Evolutionary conservation across 2,113 vertebrate genomes (phyloP), one percentile per base, ranked within the genome.

Genomic region (Amblyopsis rosae): DNA sequence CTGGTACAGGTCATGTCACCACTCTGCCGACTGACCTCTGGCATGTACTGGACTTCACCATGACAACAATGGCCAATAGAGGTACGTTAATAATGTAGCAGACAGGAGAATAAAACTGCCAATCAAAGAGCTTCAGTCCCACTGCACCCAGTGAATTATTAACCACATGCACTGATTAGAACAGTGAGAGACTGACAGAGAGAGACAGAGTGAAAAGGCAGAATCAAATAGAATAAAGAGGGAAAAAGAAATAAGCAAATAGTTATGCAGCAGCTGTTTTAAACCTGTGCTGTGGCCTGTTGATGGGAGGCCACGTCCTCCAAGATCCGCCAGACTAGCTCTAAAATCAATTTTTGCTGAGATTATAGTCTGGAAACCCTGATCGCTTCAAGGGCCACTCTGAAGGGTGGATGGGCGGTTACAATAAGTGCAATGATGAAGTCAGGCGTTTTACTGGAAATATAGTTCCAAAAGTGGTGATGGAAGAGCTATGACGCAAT

Each of bases 71-170:
- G 76, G 65, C 84, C 70, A 71, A 50, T 78, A 59, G 74, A 71
- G 67, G 59, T 48, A 6, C 48, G 63, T 93, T 85, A 93, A 93
- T 92, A 90, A 93, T 93, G 85, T 79, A 93, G 70, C 8, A 76
- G 81, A 77, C 58, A 35, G 26, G 80, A 88, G 83, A 90, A 91
- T 90, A 87, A 90, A 89, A 82, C 87, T 91, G 91, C 82, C 91
- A 91, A 85, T 92, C 87, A 90, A 86, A 87, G 75, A 75, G 65
- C 82, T 82, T 86, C 79, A 85, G 70, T 90, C 84, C 65, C 79
- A 81, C 77, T 41, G 75, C 76, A 65, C 79, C 50, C 62, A 74
- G 84, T 93, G 83, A 92, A 93, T 93, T 83, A 93, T 93, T 93
- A 83, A 93, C 81, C 72, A 67, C 71, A 19, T 72, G 82, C 84